Percentiles rank a stretch among this genome's conserved stretches.
Conservation (phyloP, 2,113 vertebrate genomes). For the Aleadryas rufinucha region DNA sequence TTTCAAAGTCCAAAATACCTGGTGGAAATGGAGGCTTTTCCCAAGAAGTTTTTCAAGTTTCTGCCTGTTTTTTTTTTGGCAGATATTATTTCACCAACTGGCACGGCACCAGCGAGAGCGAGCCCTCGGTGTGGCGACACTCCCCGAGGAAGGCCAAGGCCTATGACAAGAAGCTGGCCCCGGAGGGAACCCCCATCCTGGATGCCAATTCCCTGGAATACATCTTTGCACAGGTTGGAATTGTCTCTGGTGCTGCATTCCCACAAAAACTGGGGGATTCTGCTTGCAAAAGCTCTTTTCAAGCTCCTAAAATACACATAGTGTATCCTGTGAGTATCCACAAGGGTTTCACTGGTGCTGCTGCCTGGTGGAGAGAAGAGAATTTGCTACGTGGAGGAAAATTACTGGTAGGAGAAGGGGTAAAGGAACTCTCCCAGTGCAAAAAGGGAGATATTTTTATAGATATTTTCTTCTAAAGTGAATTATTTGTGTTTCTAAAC, state of each 20-base stretch:
- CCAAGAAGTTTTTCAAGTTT: accelerated
- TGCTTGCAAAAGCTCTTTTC: not conserved
- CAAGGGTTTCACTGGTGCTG: not conserved
- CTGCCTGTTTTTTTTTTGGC: not conserved
- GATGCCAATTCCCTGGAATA: conserved; percentile 88
- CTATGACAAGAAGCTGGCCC: conserved; percentile 71
- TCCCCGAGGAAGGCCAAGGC: conserved; percentile 84
- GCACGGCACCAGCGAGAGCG: conserved; percentile 90
- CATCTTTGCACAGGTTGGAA: conserved; percentile 90
- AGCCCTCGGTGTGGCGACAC: conserved; percentile 90
- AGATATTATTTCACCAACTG: conserved; percentile 97
- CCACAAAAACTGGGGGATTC: not conserved
- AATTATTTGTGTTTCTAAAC: not conserved
- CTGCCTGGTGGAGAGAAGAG: not conserved
- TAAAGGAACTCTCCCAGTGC: not conserved
- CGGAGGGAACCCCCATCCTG: conserved; percentile 87
- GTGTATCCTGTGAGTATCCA: accelerated
- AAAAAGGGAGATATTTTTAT: not conserved
- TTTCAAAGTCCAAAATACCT: not conserved
- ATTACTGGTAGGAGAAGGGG: accelerated
- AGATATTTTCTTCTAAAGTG: not conserved
- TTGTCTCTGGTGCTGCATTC: not conserved
- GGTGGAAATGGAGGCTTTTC: not conserved
- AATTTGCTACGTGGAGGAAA: not conserved
- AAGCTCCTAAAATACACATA: accelerated